phyloP scores from a whole-genome alignment of 2,113 vertebrate species.

The Aix galericulata region DNA sequence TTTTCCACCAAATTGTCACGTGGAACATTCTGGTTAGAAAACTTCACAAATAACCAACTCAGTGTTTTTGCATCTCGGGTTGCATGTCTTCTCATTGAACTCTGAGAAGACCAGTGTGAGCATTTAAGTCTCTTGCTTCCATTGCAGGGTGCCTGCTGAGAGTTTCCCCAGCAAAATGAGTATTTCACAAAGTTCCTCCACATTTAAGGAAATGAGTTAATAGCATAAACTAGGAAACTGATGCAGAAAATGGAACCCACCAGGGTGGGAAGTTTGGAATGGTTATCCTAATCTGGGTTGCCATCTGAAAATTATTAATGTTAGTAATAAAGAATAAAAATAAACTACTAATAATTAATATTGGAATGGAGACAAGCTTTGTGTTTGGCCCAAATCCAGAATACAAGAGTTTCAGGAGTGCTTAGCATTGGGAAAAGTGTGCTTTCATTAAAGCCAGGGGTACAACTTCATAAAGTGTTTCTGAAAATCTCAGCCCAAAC shows the following conservation, averaged over 20 bases:
- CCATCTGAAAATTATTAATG: constrained; percentile 42
- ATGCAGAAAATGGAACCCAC: constrained; percentile 26
- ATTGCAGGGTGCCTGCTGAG: not conserved
- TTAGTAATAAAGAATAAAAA: constrained; percentile 27
- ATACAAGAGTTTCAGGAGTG: not conserved
- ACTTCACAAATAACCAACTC: not conserved
- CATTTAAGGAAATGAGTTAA: not conserved
- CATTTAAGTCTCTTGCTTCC: not conserved
- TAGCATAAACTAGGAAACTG: not conserved
- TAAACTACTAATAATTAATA: constrained; percentile 43
- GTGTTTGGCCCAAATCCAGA: constrained; percentile 15
- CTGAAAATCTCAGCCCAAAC: constrained; percentile 9
- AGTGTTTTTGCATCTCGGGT: not conserved
- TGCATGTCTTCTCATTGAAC: not conserved
- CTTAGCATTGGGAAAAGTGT: not conserved
- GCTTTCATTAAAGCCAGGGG: constrained; percentile 29
- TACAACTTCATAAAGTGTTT: constrained; percentile 9
- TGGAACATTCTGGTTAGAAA: not conserved
- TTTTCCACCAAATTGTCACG: not conserved
- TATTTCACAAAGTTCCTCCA: not conserved
- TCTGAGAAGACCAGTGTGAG: not conserved
- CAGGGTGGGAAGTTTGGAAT: not conserved
- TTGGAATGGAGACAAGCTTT: constrained; percentile 6
- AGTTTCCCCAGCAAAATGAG: not conserved
- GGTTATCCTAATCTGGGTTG: constrained; percentile 8